These are phyloP conservation scores for Hafferia zeledoni DNA, from an alignment of 2,797 vertebrate genomes.

Conservation along the genomic window DNA sequence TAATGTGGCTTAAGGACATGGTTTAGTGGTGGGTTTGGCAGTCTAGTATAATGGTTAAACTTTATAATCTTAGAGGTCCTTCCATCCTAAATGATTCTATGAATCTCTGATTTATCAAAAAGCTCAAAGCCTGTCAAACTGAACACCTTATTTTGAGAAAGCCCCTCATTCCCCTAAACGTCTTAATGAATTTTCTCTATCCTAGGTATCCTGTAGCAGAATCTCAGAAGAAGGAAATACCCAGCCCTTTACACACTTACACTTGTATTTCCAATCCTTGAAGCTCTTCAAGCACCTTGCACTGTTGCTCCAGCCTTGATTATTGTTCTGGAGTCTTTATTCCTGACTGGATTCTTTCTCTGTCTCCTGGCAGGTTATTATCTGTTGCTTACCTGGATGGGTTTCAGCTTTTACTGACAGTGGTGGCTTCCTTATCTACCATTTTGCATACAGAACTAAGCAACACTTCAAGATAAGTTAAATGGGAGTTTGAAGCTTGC, in stretches of 20 bases:
- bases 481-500: neutral
- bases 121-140: neutral
- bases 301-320: neutral
- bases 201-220: neutral
- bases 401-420: neutral
- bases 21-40: neutral
- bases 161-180: neutral
- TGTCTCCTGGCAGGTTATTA: neutral
- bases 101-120: neutral
- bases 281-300: neutral
- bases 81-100: neutral
- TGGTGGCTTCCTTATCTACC: neutral
- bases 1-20: neutral
- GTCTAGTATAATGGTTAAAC: neutral
- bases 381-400: neutral
- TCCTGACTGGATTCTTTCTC: neutral
- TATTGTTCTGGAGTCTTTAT: neutral
- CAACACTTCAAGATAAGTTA: neutral
- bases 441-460: neutral
- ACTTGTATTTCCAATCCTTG: neutral
- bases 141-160: neutral
- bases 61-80: neutral
- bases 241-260: neutral
- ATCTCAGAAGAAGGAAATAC: neutral
- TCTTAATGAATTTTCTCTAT: neutral